Percentiles rank a stretch among this genome's conserved stretches.
These are phyloP conservation scores for Lithodes maja DNA, from an alignment of 2,888 invertebrate species.

Conservation along the genomic window DNA sequence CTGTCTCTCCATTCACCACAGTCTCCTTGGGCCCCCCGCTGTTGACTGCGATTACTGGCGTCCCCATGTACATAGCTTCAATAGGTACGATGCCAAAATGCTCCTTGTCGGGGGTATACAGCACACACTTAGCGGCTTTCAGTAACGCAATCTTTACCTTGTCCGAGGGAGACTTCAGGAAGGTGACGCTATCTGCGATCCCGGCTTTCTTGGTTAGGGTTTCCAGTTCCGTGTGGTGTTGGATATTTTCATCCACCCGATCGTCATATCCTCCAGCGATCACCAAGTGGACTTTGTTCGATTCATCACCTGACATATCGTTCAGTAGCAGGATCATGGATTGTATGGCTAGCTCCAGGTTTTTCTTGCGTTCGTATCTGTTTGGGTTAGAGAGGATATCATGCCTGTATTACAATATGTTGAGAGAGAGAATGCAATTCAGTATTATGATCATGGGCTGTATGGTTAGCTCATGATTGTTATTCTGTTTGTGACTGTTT, in stretches of 20 bases:
- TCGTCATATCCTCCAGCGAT: slow-evolving; percentile 98
- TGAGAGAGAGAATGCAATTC: too few species aligned
- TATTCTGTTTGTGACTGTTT: too few species aligned
- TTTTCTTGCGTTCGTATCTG: slow-evolving; percentile 97
- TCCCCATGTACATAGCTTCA: slow-evolving; percentile 96
- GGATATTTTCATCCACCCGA: slow-evolving; percentile 89
- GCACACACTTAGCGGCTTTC: slow-evolving; percentile 80
- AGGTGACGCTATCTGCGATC: slow-evolving; percentile 84
- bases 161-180: slow-evolving; percentile 92
- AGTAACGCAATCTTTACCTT: slow-evolving; percentile 87
- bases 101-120: slow-evolving; percentile 97
- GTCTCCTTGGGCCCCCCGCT: slow-evolving; percentile 98
- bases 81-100: slow-evolving; percentile 99
- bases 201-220: slow-evolving; percentile 81
- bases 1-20: slow-evolving; percentile 85
- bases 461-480: too few species aligned
- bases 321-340: slow-evolving; percentile 80
- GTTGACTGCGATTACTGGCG: slow-evolving; percentile 95
- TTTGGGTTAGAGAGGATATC: slow-evolving; percentile 1
- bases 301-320: slow-evolving; percentile 15
- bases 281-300: slow-evolving; percentile 82
- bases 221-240: slow-evolving; percentile 86
- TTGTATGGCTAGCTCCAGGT: slow-evolving; percentile 88
- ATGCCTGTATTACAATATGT: too few species aligned
- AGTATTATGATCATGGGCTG: too few species aligned